Evolutionary conservation across 2,888 invertebrate species (phyloP).

Genomic region (Mactromeris polynyma): DNA sequence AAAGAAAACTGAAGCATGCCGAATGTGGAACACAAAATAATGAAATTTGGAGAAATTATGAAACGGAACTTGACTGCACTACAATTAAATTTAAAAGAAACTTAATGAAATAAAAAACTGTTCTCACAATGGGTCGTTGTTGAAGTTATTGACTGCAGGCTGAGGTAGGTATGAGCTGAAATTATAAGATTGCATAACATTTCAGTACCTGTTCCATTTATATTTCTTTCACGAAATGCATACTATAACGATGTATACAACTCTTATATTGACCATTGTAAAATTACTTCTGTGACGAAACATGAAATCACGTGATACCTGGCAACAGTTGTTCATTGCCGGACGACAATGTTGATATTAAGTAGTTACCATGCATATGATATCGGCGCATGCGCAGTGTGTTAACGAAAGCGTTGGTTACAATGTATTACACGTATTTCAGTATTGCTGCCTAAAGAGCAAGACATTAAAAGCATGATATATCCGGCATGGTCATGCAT

Average conservation of each 20-base stretch:
- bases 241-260: not conserved
- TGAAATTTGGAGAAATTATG: no score
- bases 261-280: no score
- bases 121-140: slow-evolving; percentile 34
- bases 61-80: no score
- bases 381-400: not conserved
- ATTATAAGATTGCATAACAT: not conserved
- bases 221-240: not conserved
- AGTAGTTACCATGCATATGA: not conserved
- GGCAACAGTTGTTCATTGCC: not conserved
- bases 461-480: no score
- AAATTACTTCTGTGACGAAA: no score
- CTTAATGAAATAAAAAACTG: not conserved
- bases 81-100: not conserved
- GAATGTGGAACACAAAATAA: no score
- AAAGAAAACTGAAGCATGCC: no score
- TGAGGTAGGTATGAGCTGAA: slow-evolving; percentile 32
- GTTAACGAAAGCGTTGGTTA: not conserved
- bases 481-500: not conserved
- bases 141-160: not conserved
- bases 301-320: not conserved
- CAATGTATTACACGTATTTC: not conserved
- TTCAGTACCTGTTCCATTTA: not conserved
- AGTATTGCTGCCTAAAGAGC: not conserved
- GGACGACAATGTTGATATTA: not conserved